phyloP scores from a whole-genome alignment of 2,113 vertebrate genomes.

The Chionodraco myersi region DNA sequence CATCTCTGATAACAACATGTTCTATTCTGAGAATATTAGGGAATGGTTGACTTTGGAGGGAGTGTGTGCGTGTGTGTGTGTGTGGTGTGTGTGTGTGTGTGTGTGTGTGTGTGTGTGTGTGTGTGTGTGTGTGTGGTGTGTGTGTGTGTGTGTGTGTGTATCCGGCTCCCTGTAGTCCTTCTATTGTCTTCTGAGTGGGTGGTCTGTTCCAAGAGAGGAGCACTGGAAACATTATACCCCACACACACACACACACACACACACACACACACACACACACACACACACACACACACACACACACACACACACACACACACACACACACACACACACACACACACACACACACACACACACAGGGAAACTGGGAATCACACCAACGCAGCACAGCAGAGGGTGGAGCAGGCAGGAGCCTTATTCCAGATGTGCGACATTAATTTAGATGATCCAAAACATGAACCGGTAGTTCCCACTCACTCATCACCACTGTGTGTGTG shows the following conservation, averaged over 20 bases:
- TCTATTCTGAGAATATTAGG: constrained; percentile 80
- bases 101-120: constrained; percentile 43
- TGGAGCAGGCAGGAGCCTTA: constrained; percentile 79
- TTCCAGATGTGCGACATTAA: constrained; percentile 84
- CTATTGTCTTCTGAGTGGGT: constrained; percentile 82
- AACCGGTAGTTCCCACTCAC: constrained; percentile 84
- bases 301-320: constrained; percentile 12
- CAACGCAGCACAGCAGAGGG: constrained; percentile 80
- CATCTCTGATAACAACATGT: constrained; percentile 75
- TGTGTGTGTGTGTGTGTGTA: constrained; percentile 46
- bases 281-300: constrained; percentile 17
- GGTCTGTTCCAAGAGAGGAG: constrained; percentile 79
- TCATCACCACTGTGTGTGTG: constrained; percentile 56
- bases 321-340: constrained; percentile 47
- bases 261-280: constrained; percentile 47
- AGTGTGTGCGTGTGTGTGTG: constrained; percentile 38
- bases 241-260: constrained; percentile 52
- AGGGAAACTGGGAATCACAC: constrained; percentile 82
- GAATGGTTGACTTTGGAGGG: constrained; percentile 74
- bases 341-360: constrained; percentile 15
- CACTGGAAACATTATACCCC: constrained; percentile 80
- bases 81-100: constrained; percentile 41
- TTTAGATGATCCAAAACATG: constrained; percentile 82
- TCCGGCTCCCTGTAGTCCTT: constrained; percentile 73
- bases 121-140: constrained; percentile 31